Base-by-base conservation (phyloP, 2,888 invertebrate species). In the Caradrina kadenii region DNA sequence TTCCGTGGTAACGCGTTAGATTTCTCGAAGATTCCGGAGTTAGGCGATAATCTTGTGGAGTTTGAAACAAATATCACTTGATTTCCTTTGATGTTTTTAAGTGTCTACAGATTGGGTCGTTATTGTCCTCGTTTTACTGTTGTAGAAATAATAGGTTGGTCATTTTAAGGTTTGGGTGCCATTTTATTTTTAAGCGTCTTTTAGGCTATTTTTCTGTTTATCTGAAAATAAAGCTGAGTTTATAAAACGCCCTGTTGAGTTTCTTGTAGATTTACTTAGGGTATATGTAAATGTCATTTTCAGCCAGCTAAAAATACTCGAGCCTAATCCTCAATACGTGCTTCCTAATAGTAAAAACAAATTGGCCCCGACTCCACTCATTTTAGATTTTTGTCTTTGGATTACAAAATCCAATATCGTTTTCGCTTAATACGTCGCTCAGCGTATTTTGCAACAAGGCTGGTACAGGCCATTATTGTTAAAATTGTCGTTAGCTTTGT, bases 401-500 rank as follows among this genome's bases (percentile, higher is more conserved):
- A 60, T 69, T 67, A 48, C 58, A 54, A 67, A 62, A 58, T 68
- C 68, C 61, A 73, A 69, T 65, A 72, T 75, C 71, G 67, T 61
- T 78, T 78, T 68, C 77, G 65, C 50, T 77, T 72, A 55, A 77
- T 71, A 72, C 64, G 55, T 78, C 63, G 63, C 64, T 72, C 68
- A 73, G 48, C 59, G 70, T 72, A 67, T 81, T 81, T 71, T 64
- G 71, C 55, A 73, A 81, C 69, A 79, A 69, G 65, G 52, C 55
- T 73, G 65, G 48, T 69, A 79, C 59, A 67, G 22, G 54, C 54
- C 39, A 78, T 84, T 82, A 78, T 79, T 84, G 77, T 76, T 78
- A 78, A 75, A 69, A 79, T 81, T 80, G 69, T 76, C 63, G 62
- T 82, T 80, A 70, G 72, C 75, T 86, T 78, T 73, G 71, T 80